Evolutionary conservation across 2,888 invertebrate genomes (phyloP).

Genomic region (Cinara cedri): DNA sequence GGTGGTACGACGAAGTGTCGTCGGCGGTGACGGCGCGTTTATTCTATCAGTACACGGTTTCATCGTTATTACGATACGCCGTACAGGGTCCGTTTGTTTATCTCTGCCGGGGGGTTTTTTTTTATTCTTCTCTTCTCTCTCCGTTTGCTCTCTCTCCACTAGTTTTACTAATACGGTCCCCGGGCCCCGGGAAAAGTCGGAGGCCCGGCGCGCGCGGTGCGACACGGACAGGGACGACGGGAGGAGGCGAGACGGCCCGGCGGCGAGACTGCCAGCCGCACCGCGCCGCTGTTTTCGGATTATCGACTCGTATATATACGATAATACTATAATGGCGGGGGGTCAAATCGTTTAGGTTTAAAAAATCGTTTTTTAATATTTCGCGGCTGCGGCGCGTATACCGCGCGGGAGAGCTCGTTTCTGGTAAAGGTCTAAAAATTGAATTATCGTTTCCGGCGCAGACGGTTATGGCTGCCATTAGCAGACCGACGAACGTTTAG

Average conservation of each 20-base stretch:
- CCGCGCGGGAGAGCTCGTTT: conserved; percentile 26
- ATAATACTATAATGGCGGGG: conserved; percentile 14
- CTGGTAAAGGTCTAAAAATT: conserved; percentile 50
- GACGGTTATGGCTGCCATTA: conserved; percentile 49
- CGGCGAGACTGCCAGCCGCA: background rate
- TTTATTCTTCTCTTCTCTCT: no score
- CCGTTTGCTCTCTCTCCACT: no score
- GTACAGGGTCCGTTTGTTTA: no score
- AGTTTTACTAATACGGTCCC: background rate
- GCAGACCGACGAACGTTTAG: conserved; percentile 48
- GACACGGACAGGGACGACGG: no score
- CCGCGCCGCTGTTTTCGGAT: conserved; percentile 1
- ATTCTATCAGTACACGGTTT: no score
- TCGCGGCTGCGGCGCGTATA: background rate
- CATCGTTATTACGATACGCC: no score
- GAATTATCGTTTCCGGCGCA: conserved; percentile 53
- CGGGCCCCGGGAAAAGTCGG: background rate
- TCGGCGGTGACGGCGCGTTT: no score
- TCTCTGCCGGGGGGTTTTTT: no score
- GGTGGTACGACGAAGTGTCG: no score
- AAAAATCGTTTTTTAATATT: conserved; percentile 55
- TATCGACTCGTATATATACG: conserved; percentile 8
- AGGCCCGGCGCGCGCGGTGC: no score
- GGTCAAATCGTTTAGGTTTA: conserved; percentile 47
- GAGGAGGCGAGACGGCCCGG: background rate